Conservation (phyloP, 2,797 vertebrate species). For the Phalanger gymnotis region DNA sequence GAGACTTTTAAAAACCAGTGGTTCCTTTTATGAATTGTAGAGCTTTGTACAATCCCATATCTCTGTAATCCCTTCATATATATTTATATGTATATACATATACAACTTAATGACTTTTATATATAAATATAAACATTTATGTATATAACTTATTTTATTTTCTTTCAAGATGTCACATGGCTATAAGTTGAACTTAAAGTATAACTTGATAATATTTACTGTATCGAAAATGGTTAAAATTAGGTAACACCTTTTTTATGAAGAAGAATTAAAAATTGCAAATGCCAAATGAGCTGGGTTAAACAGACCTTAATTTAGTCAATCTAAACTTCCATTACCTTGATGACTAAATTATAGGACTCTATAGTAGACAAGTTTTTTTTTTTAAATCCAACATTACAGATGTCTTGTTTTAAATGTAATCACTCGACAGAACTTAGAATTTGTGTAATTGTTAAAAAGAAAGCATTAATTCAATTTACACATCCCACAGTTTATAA, state of each 20-base stretch:
- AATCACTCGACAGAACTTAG: constrained; percentile 43
- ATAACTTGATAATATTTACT: constrained; percentile 34
- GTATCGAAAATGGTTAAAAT: constrained; percentile 14
- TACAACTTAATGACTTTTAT: not conserved
- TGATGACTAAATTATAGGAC: constrained; percentile 30
- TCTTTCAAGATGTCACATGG: constrained; percentile 51
- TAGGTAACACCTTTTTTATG: constrained; percentile 46
- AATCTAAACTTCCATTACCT: not conserved
- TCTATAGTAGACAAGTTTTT: constrained; percentile 27
- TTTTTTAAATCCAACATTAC: constrained; percentile 32
- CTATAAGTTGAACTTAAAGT: constrained; percentile 45
- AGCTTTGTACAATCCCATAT: constrained; percentile 43
- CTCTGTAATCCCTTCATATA: constrained; percentile 29
- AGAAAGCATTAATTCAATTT: not conserved
- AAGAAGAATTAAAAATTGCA: constrained; percentile 45
- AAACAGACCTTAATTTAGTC: not conserved
- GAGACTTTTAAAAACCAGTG: constrained; percentile 48
- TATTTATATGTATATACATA: not conserved
- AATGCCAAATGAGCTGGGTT: constrained; percentile 27
- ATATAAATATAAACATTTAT: not conserved
- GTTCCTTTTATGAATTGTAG: constrained; percentile 60
- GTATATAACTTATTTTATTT: constrained; percentile 51
- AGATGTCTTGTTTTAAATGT: constrained; percentile 41
- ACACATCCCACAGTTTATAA: not conserved
- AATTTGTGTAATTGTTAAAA: constrained; percentile 50